Evolutionary conservation across 2,888 invertebrate genomes (phyloP).

Genomic region (Druceiella hillmani): DNA sequence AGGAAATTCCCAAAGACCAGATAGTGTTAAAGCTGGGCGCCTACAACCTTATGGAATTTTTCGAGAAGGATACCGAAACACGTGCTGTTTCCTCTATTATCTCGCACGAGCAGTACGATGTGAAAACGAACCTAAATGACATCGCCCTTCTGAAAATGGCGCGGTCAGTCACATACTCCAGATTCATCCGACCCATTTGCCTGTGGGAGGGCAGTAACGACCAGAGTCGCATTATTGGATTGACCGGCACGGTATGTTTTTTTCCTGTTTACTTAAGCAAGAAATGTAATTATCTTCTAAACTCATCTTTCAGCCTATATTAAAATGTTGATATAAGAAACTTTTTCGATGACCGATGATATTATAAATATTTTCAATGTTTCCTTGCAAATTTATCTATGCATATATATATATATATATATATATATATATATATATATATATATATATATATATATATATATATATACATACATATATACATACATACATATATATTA

Average conservation of each 20-base stretch:
- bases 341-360: too few species aligned
- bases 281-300: too few species aligned
- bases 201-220: conserved; percentile 48
- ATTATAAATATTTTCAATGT: too few species aligned
- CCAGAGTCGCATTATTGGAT: conserved; percentile 35
- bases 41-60: conserved; percentile 43
- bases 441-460: too few species aligned
- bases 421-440: too few species aligned
- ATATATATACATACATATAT: too few species aligned
- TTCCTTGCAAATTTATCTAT: too few species aligned
- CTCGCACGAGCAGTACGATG: conserved; percentile 37
- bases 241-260: conserved; percentile 35
- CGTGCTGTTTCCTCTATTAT: conserved; percentile 35
- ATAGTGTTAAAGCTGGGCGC: conserved; percentile 45
- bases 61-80: conserved; percentile 42
- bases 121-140: conserved; percentile 45
- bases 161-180: conserved; percentile 41
- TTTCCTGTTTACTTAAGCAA: too few species aligned
- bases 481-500: too few species aligned
- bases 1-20: conserved; percentile 32
- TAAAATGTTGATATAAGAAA: too few species aligned
- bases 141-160: conserved; percentile 50
- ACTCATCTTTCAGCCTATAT: too few species aligned
- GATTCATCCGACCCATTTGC: conserved; percentile 52
- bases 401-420: too few species aligned